Base-by-base conservation (phyloP, 2,797 vertebrate species). In the Acrocephalus scirpaceus region DNA sequence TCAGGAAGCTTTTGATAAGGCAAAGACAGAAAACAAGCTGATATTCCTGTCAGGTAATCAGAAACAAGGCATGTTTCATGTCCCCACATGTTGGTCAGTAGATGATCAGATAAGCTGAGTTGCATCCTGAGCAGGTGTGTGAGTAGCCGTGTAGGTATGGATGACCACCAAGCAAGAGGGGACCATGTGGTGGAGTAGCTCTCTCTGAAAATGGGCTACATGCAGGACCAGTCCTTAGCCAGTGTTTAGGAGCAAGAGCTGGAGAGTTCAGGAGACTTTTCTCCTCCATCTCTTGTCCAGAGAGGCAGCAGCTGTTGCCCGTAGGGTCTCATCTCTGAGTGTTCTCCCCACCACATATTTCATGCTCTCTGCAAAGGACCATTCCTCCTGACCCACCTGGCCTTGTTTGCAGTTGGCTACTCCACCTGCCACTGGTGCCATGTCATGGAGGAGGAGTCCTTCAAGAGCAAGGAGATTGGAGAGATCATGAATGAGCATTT, bases 371-470 rank as follows among this genome's bases (percentile, higher is more conserved):
- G 61, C 38, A n/a, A 8, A 66, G 42, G 48, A 19, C 18, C 45
- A 42, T 78, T 90, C 47, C 47, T 90, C 44, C 44, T 95, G 57
- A 79, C 88, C 78, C 6, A 1, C 27, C 26, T 78, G 48, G 60
- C 23, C 69, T 93, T 84, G 23, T 17, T 97, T 97, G 47, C 96
- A 98, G 99, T 99, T 94, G 99, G 99, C 20, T 99, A 99, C 93
- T 99, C 99, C 8, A 99, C 99, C 21, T 99, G 99, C 87, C 99
- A 99, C 86, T 99, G 99, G 99, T 99, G 99, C 95, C 99, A 99
- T 6, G 98, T 99, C 73, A 99, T 99, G 99, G 99, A 99, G 96
- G 98, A 99, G 67, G 99, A 99, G 93, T 99, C 99, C 36, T 99
- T 99, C 76, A 98, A 98, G 97, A 98, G 98, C 9, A 98, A 98